Percentiles rank a stretch among this genome's conserved stretches.
Evolutionary conservation across 2,888 invertebrate genomes (phyloP).

Genomic region (Muscina levida): DNA sequence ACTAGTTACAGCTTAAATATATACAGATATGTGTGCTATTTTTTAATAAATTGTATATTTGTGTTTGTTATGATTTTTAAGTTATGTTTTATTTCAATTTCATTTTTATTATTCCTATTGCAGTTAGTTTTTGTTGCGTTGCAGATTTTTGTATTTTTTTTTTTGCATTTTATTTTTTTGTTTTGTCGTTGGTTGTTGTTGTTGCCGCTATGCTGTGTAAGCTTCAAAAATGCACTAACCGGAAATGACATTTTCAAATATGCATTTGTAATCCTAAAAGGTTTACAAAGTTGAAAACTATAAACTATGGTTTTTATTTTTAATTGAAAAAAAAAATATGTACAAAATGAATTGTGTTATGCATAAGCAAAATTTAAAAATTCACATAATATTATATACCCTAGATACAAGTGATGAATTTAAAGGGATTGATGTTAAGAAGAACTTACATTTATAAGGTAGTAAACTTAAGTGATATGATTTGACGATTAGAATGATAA

Average conservation of each 20-base stretch:
- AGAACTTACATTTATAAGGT: too few species aligned
- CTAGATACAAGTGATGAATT: too few species aligned
- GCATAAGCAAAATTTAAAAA: too few species aligned
- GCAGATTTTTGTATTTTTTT: background rate
- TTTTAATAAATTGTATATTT: slow-evolving; percentile 6
- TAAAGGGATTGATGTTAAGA: too few species aligned
- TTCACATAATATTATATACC: too few species aligned
- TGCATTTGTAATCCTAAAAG: slow-evolving; percentile 48
- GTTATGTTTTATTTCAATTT: background rate
- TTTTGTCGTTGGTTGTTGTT: background rate
- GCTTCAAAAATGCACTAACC: slow-evolving; percentile 55
- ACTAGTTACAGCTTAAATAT: too few species aligned
- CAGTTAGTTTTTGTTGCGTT: background rate
- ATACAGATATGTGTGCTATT: too few species aligned
- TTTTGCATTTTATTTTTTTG: background rate
- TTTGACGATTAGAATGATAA: too few species aligned
- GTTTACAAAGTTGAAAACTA: slow-evolving; percentile 47
- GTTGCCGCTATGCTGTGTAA: slow-evolving; percentile 20
- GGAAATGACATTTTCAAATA: slow-evolving; percentile 56
- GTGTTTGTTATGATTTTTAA: slow-evolving; percentile 11
- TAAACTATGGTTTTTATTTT: slow-evolving; percentile 49
- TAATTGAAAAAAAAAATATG: slow-evolving; percentile 49
- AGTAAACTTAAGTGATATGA: too few species aligned
- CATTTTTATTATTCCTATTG: background rate
- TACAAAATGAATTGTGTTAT: background rate